phyloP scores from a whole-genome alignment of 2,113 vertebrate species.

The Mola mola region DNA sequence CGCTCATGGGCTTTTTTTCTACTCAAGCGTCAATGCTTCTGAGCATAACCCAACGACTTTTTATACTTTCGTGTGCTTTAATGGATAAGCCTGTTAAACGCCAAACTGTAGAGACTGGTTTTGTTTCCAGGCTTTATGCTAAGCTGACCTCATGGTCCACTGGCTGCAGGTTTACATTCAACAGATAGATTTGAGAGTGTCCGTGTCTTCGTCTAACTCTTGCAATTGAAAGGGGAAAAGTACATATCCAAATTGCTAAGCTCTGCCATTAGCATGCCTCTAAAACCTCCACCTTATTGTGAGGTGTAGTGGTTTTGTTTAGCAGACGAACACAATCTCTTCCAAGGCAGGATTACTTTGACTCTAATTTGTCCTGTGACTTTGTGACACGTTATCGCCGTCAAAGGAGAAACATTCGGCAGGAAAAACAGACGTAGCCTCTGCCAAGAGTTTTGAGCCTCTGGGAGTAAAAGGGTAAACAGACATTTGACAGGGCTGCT shows the following conservation, averaged over 20 bases:
- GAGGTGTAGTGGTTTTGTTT: constrained; percentile 4
- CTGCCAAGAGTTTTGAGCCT: constrained; percentile 67
- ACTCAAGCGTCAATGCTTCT: too few species aligned
- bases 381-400: constrained; percentile 40
- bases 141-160: too few species aligned
- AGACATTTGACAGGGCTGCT: constrained; percentile 66
- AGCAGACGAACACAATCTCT: constrained; percentile 2
- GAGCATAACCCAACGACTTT: too few species aligned
- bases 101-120: too few species aligned
- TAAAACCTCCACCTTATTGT: background rate
- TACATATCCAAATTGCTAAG: background rate
- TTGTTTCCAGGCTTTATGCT: too few species aligned
- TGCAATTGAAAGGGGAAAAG: too few species aligned
- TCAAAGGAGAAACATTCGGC: constrained; percentile 49
- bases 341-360: constrained; percentile 27
- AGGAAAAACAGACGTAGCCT: constrained; percentile 58
- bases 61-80: too few species aligned
- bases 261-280: background rate
- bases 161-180: too few species aligned
- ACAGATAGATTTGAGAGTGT: too few species aligned
- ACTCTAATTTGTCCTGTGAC: constrained; percentile 68
- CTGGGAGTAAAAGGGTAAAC: constrained; percentile 67
- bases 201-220: too few species aligned
- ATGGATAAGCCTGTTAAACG: too few species aligned
- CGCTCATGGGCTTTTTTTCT: too few species aligned